These are phyloP conservation scores for Bombus breviceps DNA, from an alignment of 1,140 invertebrate species.

Conservation along the genomic window DNA sequence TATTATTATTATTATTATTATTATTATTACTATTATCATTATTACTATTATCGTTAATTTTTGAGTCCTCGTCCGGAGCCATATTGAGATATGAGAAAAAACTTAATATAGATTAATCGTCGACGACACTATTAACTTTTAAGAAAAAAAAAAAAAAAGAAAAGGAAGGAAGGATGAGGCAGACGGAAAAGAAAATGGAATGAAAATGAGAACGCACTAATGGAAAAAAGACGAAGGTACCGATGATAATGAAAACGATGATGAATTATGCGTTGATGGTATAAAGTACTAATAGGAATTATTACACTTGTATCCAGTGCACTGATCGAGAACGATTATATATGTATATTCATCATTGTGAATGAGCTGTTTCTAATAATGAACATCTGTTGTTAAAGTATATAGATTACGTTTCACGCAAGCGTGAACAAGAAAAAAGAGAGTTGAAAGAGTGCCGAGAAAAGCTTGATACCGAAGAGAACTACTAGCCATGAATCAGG, in stretches of 20 bases:
- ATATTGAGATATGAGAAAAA: slow-evolving; percentile 60
- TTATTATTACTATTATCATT: slow-evolving; percentile 43
- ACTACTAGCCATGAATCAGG: slow-evolving; percentile 21
- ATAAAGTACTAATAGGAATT: slow-evolving; percentile 70
- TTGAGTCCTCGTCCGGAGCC: slow-evolving; percentile 67
- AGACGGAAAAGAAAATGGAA: neutral
- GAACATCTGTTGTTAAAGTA: slow-evolving; percentile 74
- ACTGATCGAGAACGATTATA: slow-evolving; percentile 67
- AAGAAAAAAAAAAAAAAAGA: slow-evolving; percentile 29
- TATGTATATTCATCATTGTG: slow-evolving; percentile 71
- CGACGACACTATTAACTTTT: slow-evolving; percentile 54
- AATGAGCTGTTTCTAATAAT: slow-evolving; percentile 77
- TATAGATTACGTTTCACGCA: slow-evolving; percentile 29
- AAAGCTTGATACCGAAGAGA: neutral
- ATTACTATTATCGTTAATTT: slow-evolving; percentile 62
- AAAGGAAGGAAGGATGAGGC: neutral
- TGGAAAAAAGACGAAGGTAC: neutral
- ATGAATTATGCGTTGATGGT: slow-evolving; percentile 61
- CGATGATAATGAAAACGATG: slow-evolving; percentile 5
- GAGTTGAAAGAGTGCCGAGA: neutral
- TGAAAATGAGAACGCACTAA: slow-evolving; percentile 19
- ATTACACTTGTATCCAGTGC: slow-evolving; percentile 65
- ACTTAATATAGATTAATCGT: slow-evolving; percentile 53
- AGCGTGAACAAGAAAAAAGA: slow-evolving; percentile 7
- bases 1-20: neutral